Conservation (phyloP, 1,140 invertebrate species). For the Pseudomyrmex dendroicus region DNA sequence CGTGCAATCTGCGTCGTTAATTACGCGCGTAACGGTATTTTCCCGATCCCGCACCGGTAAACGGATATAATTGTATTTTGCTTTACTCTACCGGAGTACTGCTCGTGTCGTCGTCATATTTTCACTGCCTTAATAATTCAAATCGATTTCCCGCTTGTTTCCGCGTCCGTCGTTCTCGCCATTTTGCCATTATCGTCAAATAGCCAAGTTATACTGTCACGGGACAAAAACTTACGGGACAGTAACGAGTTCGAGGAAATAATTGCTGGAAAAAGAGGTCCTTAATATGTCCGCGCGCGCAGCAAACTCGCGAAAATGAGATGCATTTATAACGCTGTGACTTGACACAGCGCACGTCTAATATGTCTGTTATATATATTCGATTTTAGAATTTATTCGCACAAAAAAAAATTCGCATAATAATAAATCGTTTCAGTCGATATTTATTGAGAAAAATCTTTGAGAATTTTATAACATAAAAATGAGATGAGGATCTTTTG, state of each 20-base stretch:
- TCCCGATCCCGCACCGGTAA: conserved; percentile 44
- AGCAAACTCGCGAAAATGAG: background rate
- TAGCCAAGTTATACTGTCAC: conserved; percentile 40
- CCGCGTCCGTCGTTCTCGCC: background rate
- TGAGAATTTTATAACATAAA: too few species aligned
- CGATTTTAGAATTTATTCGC: conserved; percentile 22
- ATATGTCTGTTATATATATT: background rate
- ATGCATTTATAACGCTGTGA: conserved; percentile 25
- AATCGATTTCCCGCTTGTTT: conserved; percentile 43
- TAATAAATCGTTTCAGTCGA: background rate
- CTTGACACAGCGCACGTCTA: conserved; percentile 17
- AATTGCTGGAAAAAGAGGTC: conserved; percentile 34
- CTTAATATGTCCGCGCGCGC: conserved; percentile 9
- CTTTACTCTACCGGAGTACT: conserved; percentile 11
- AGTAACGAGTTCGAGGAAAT: conserved; percentile 44
- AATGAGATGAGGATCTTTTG: background rate
- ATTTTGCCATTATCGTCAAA: conserved; percentile 38
- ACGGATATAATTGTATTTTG: conserved; percentile 51
- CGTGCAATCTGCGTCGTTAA: conserved; percentile 33
- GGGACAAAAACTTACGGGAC: conserved; percentile 26
- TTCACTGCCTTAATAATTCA: conserved; percentile 47
- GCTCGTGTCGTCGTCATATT: conserved; percentile 36
- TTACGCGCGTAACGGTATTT: conserved; percentile 44
- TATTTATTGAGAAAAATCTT: background rate
- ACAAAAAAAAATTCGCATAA: background rate